phyloP scores from a whole-genome alignment of 2,888 invertebrate species.

The Silvanus unidentatus region DNA sequence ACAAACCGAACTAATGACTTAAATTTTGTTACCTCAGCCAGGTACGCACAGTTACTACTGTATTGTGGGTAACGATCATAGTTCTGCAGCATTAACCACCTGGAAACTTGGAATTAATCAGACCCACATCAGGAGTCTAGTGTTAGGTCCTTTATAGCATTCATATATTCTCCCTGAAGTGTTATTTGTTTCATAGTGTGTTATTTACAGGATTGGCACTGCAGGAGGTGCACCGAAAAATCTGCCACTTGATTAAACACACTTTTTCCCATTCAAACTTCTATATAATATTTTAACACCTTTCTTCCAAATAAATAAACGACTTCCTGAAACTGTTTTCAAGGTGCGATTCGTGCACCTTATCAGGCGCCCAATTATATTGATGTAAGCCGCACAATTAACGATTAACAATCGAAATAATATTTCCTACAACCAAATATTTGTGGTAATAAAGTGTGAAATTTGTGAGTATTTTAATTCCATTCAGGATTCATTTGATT shows the following conservation, averaged over 20 bases:
- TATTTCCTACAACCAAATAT: not conserved
- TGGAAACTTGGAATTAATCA: slow-evolving; percentile 36
- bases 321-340: not conserved
- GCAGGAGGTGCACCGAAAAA: no score
- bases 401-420: not conserved
- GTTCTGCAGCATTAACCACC: slow-evolving; percentile 35
- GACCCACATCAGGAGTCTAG: slow-evolving; percentile 31
- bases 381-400: slow-evolving; percentile 2
- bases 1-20: slow-evolving; percentile 19
- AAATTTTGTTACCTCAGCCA: slow-evolving; percentile 17
- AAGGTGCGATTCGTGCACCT: slow-evolving; percentile 1
- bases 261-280: no score
- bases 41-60: slow-evolving; percentile 33
- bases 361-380: slow-evolving; percentile 2
- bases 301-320: no score
- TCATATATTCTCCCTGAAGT: slow-evolving; percentile 20
- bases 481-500: no score
- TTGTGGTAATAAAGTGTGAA: no score
- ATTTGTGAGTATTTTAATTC: no score
- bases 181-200: slow-evolving; percentile 17
- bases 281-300: no score
- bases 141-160: slow-evolving; percentile 22
- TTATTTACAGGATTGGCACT: no score
- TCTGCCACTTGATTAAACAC: no score
- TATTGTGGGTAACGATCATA: slow-evolving; percentile 36